A percentile compares a stretch with the other conserved stretches of the same genome.
Evolutionary conservation across 2,113 vertebrate genomes (phyloP).

Genomic region (Oryzias woworae): DNA sequence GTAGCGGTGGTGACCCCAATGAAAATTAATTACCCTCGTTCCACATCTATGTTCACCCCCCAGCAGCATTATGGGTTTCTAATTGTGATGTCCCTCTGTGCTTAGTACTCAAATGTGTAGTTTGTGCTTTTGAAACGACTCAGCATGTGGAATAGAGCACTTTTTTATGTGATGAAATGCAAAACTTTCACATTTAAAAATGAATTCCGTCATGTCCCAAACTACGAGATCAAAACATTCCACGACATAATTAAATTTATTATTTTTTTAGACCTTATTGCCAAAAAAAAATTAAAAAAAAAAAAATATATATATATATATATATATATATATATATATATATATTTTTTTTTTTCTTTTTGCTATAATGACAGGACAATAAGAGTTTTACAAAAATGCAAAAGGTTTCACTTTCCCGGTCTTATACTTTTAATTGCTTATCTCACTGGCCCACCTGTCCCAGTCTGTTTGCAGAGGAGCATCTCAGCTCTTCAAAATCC

Average conservation of each 20-base stretch:
- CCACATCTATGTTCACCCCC: conserved; percentile 68
- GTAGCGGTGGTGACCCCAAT: conserved; percentile 69
- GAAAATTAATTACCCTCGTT: conserved; percentile 75
- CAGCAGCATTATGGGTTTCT: conserved; percentile 59
- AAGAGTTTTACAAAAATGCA: too few species aligned
- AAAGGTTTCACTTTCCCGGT: not conserved
- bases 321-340: too few species aligned
- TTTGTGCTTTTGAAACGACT: conserved; percentile 55
- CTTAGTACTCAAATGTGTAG: conserved; percentile 44
- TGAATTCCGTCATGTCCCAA: too few species aligned
- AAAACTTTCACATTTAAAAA: too few species aligned
- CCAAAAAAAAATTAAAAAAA: too few species aligned
- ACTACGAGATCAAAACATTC: not conserved
- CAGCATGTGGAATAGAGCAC: conserved; percentile 20
- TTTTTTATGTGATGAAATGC: not conserved
- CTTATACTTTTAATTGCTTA: conserved; percentile 64
- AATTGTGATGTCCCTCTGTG: conserved; percentile 64
- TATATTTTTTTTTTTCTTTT: too few species aligned
- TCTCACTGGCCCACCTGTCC: conserved; percentile 58
- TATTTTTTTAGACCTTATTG: too few species aligned
- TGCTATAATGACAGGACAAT: too few species aligned
- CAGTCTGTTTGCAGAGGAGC: conserved; percentile 61
- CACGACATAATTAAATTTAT: not conserved
- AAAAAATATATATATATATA: too few species aligned
- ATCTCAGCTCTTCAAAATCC: conserved; percentile 52